A percentile compares a stretch with the other conserved stretches of the same genome.
phyloP scores from a whole-genome alignment of 2,888 invertebrate species.

The Terebella lapidaria region DNA sequence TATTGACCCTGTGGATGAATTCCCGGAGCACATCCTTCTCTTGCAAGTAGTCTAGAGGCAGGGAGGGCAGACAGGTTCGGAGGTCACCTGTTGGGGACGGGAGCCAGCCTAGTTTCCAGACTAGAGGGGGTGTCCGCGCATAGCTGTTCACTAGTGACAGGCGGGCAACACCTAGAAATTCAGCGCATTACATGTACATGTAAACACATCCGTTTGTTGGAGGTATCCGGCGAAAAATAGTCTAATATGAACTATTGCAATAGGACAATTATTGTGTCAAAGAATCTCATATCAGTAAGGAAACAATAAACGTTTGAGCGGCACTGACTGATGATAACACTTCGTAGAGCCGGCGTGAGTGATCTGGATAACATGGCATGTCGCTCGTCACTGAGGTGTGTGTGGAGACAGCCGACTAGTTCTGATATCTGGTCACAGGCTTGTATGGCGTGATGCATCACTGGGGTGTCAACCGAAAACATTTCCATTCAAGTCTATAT shows the following conservation, averaged over 20 bases:
- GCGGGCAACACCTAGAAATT: slow-evolving; percentile 57
- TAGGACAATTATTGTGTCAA: too few species aligned
- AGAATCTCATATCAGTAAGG: too few species aligned
- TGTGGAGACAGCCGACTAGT: slow-evolving; percentile 45
- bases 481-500: background rate
- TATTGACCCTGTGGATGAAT: slow-evolving; percentile 62
- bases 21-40: slow-evolving; percentile 80
- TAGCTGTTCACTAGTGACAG: slow-evolving; percentile 64
- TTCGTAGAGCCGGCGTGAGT: slow-evolving; percentile 38
- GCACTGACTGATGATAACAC: slow-evolving; percentile 43
- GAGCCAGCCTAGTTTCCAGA: slow-evolving; percentile 63
- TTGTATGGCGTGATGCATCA: slow-evolving; percentile 29
- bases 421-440: slow-evolving; percentile 51
- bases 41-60: slow-evolving; percentile 70
- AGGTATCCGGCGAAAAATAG: too few species aligned
- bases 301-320: too few species aligned
- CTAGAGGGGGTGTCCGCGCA: slow-evolving; percentile 63
- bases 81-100: slow-evolving; percentile 57
- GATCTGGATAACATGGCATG: too few species aligned
- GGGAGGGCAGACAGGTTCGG: slow-evolving; percentile 55
- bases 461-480: slow-evolving; percentile 16
- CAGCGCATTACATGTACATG: too few species aligned
- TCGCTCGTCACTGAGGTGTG: slow-evolving; percentile 29
- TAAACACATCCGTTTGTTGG: too few species aligned
- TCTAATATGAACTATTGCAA: too few species aligned